phyloP scores from a whole-genome alignment of 64 coral and sea anemone species.

The Exaiptasia diaphana region DNA sequence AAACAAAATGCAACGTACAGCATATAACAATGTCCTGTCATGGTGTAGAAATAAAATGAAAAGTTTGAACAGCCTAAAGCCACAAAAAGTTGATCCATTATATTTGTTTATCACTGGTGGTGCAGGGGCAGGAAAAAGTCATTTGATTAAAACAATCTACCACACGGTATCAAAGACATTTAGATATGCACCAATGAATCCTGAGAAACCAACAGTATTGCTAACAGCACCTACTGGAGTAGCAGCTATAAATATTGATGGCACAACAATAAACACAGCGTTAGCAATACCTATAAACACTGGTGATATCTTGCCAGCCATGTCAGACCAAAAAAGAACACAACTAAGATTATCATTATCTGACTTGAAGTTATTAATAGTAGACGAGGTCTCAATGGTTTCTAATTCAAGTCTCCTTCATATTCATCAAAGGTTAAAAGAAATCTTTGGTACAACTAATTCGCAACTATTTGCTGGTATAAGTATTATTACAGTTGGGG shows the following conservation, averaged over 20 bases:
- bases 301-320: conserved; percentile 24
- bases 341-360: conserved; percentile 41
- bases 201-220: conserved; percentile 15
- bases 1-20: conserved; percentile 11
- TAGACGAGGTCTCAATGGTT: too few species aligned
- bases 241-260: conserved; percentile 42
- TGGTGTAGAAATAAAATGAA: conserved; percentile 45
- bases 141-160: conserved; percentile 47
- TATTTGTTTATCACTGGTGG: conserved; percentile 45
- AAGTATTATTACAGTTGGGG: conserved; percentile 30
- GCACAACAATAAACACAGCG: conserved; percentile 45
- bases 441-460: conserved; percentile 45
- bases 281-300: conserved; percentile 36
- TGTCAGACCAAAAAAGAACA: conserved; percentile 49
- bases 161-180: conserved; percentile 22
- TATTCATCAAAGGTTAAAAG: conserved; percentile 51
- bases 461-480: conserved; percentile 54
- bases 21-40: neutral
- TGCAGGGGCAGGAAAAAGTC: conserved; percentile 35
- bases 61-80: conserved; percentile 29
- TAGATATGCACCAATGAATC: conserved; percentile 19
- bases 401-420: too few species aligned
- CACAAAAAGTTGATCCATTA: conserved; percentile 13
- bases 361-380: too few species aligned
- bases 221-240: conserved; percentile 40